Percentiles rank a stretch among this genome's conserved stretches.
These are phyloP conservation scores for Cacatua alba DNA, from an alignment of 2,113 vertebrate species.

Conservation along the genomic window DNA sequence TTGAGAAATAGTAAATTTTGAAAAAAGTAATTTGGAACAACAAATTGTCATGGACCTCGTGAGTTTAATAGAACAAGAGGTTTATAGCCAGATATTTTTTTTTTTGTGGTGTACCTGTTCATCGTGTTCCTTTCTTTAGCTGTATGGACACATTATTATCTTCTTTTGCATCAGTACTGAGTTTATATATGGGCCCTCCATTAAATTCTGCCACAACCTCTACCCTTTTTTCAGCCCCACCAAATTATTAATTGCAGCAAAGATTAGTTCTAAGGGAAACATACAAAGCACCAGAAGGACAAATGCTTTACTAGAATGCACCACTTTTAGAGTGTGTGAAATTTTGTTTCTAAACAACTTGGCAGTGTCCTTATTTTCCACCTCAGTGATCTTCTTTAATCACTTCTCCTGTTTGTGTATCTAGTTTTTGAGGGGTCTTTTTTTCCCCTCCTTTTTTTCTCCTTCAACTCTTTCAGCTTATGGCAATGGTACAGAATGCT, in stretches of 20 bases:
- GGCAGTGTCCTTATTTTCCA: conserved; percentile 56
- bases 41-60: neutral
- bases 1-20: neutral
- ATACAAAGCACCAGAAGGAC: neutral
- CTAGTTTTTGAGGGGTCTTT: neutral
- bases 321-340: neutral
- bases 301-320: neutral
- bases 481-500: conserved; percentile 20
- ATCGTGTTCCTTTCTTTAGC: neutral
- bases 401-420: neutral
- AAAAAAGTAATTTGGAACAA: neutral
- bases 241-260: neutral
- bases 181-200: neutral
- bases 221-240: neutral
- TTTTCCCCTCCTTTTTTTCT: neutral
- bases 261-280: neutral
- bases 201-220: neutral
- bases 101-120: neutral
- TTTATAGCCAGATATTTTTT: neutral
- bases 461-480: neutral
- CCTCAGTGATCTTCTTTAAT: conserved; percentile 48
- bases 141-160: neutral
- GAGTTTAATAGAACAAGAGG: neutral
- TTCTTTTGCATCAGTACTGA: neutral
- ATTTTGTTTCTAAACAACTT: conserved; percentile 33